phyloP scores from a whole-genome alignment of 2,888 invertebrate genomes.

The Tachystola acroxantha region DNA sequence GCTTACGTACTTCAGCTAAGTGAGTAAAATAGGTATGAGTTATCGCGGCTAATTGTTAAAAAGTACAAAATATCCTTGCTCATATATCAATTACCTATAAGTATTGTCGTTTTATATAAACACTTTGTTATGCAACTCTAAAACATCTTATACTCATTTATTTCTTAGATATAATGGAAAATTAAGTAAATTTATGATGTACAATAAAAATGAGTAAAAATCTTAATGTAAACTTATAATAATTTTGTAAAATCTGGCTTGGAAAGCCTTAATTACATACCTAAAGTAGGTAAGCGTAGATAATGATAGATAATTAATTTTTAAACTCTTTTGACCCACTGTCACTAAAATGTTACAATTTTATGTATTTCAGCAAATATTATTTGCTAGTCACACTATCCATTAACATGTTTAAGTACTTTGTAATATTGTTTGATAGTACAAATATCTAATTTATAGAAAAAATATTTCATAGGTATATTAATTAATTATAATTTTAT shows the following conservation, averaged over 20 bases:
- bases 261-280: slow-evolving; percentile 52
- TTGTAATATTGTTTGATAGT: slow-evolving; percentile 75
- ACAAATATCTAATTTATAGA: slow-evolving; percentile 77
- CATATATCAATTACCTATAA: slow-evolving; percentile 30
- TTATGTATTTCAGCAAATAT: slow-evolving; percentile 62
- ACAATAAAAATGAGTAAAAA: too few relatives aligned
- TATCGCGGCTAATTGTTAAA: slow-evolving; percentile 12
- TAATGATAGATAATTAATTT: slow-evolving; percentile 48
- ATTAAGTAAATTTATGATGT: slow-evolving; percentile 44
- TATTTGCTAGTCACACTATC: slow-evolving; percentile 74
- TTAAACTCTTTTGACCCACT: slow-evolving; percentile 60
- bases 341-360: slow-evolving; percentile 60
- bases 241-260: slow-evolving; percentile 35
- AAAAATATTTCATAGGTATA: slow-evolving; percentile 63
- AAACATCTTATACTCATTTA: slow-evolving; percentile 63
- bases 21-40: slow-evolving; percentile 12
- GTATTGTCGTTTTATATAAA: background rate
- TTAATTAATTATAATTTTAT: slow-evolving; percentile 71
- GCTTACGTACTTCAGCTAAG: too few relatives aligned
- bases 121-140: slow-evolving; percentile 10
- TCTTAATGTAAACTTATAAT: slow-evolving; percentile 33
- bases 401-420: slow-evolving; percentile 70
- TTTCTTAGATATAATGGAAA: slow-evolving; percentile 31
- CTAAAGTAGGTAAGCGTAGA: slow-evolving; percentile 49
- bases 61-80: slow-evolving; percentile 74